A percentile compares a stretch with the other conserved stretches of the same genome.
These are phyloP conservation scores for Drosophila paranaensis DNA, from an alignment of 2,888 invertebrate species.

Conservation along the genomic window DNA sequence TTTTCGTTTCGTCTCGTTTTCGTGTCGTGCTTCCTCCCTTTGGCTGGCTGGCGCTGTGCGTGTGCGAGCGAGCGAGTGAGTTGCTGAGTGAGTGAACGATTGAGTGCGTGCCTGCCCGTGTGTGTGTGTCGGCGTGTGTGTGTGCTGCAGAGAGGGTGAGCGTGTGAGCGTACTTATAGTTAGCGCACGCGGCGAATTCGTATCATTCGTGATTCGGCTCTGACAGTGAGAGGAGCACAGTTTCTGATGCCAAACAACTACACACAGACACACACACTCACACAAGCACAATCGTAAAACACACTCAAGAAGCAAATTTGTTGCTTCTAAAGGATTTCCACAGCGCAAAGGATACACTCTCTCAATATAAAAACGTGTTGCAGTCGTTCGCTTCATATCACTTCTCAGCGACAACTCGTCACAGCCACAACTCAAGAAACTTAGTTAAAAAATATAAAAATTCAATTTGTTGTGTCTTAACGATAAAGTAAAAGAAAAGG, in stretches of 20 bases:
- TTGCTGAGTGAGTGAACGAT: constrained; percentile 53
- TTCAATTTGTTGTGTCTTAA: constrained; percentile 35
- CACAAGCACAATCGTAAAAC: constrained; percentile 24
- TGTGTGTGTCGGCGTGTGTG: constrained; percentile 39
- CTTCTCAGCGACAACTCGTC: constrained; percentile 71
- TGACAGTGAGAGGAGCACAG: constrained; percentile 79
- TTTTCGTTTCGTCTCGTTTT: constrained; percentile 27
- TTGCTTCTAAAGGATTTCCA: constrained; percentile 69
- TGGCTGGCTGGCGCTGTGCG: constrained; percentile 31
- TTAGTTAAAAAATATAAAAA: constrained; percentile 31
- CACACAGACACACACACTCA: constrained; percentile 28
- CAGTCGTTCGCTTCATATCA: constrained; percentile 62
- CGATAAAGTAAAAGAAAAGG: constrained; percentile 15
- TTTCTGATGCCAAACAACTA: constrained; percentile 40
- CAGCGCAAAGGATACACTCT: constrained; percentile 66
- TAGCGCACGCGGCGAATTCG: constrained; percentile 82
- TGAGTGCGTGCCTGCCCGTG: constrained; percentile 35
- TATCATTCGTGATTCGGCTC: constrained; percentile 85
- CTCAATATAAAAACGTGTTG: constrained; percentile 71
- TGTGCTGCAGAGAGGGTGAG: constrained; percentile 54
- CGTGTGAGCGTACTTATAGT: constrained; percentile 79
- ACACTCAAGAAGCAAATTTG: constrained; percentile 57
- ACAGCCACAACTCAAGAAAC: constrained; percentile 58
- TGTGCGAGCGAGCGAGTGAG: constrained; percentile 33
- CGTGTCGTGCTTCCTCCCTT: constrained; percentile 49